phyloP scores from a whole-genome alignment of 2,888 invertebrate genomes.

The Oeneis ivallda region DNA sequence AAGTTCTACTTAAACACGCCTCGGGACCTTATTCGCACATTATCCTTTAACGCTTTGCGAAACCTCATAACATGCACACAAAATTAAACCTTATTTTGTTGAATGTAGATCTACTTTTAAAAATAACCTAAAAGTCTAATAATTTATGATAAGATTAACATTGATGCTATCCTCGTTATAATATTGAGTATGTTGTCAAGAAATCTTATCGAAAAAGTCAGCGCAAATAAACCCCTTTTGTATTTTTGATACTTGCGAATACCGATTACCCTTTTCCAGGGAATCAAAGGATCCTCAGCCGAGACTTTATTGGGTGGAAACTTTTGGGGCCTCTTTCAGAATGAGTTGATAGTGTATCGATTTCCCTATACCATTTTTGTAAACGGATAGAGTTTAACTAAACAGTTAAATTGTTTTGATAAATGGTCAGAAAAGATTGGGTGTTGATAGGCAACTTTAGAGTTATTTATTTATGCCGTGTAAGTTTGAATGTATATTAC shows the following conservation, averaged over 20 bases:
- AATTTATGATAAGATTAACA: conserved; percentile 16
- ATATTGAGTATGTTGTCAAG: conserved; percentile 15
- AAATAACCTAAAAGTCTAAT: conserved; percentile 5
- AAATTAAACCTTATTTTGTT: conserved; percentile 58
- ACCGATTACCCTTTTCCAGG: conserved; percentile 20
- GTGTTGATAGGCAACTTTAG: not conserved
- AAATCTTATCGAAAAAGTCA: conserved; percentile 4
- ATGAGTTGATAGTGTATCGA: not conserved
- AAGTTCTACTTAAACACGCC: conserved; percentile 77
- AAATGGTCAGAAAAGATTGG: no score
- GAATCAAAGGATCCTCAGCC: conserved; percentile 9
- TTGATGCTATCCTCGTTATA: conserved; percentile 4
- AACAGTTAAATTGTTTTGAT: not conserved
- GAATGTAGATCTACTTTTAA: conserved; percentile 36
- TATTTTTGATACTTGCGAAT: conserved; percentile 5
- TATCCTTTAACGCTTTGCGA: conserved; percentile 60
- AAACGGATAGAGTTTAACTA: no score
- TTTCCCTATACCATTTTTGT: no score
- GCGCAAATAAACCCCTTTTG: not conserved
- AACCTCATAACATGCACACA: conserved; percentile 44
- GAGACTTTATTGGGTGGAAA: conserved; percentile 15
- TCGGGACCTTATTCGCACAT: conserved; percentile 64
- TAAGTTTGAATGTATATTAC: not conserved
- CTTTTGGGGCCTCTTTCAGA: conserved; percentile 1
- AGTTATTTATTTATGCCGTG: not conserved